Conservation (phyloP, 2,888 invertebrate species). For the Drosophila flavopinicola region DNA sequence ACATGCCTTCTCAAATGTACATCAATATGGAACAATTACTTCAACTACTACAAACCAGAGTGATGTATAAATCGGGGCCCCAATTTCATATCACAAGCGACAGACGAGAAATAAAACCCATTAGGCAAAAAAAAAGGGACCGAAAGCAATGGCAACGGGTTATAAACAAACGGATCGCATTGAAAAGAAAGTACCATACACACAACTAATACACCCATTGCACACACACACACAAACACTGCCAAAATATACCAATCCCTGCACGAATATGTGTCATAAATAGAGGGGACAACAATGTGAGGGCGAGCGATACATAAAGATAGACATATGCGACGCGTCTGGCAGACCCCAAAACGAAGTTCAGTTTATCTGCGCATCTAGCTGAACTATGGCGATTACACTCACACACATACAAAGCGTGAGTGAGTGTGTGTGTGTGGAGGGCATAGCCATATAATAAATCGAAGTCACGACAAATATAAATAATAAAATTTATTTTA, state of each 20-base stretch:
- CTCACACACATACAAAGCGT: constrained; percentile 1
- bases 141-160: constrained; percentile 48
- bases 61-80: not conserved
- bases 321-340: constrained; percentile 66
- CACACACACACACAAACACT: constrained; percentile 16
- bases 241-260: constrained; percentile 34
- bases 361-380: constrained; percentile 58
- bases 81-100: constrained; percentile 8
- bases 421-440: constrained; percentile 28
- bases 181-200: constrained; percentile 55
- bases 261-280: constrained; percentile 47
- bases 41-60: constrained; percentile 34
- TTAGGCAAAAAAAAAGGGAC: constrained; percentile 27
- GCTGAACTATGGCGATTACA: constrained; percentile 47
- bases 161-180: constrained; percentile 58
- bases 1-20: constrained; percentile 42
- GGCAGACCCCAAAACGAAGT: constrained; percentile 29
- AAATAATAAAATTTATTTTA: constrained; percentile 77
- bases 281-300: not conserved
- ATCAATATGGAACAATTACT: constrained; percentile 52
- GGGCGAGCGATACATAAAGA: constrained; percentile 9
- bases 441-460: constrained; percentile 62
- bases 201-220: constrained; percentile 35
- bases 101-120: constrained; percentile 32
- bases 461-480: constrained; percentile 78